Conservation (phyloP, 2,888 invertebrate species). For the Cerastoderma edule region DNA sequence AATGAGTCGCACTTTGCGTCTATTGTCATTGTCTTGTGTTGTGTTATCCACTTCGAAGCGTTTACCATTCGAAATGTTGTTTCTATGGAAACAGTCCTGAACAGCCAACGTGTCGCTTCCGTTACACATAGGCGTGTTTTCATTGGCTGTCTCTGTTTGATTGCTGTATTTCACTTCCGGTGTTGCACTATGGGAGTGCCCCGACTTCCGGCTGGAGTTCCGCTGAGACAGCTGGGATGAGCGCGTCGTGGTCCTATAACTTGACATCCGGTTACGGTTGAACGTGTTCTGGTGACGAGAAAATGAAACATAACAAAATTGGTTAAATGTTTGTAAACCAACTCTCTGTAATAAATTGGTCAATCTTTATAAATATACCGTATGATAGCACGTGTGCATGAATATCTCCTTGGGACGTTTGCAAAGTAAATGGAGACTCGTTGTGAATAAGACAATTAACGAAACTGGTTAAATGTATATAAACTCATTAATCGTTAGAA, state of each 20-base stretch:
- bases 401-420: not conserved
- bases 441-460: not conserved
- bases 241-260: constrained; percentile 15
- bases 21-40: not conserved
- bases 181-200: not conserved
- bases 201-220: not conserved
- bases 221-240: constrained; percentile 4
- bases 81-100: not conserved
- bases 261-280: constrained; percentile 22
- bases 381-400: not conserved
- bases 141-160: not conserved
- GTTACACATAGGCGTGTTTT: not conserved
- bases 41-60: not conserved
- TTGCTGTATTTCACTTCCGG: constrained; percentile 8
- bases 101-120: not conserved
- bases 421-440: not conserved
- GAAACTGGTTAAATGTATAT: no score
- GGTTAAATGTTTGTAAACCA: not conserved
- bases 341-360: not conserved
- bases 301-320: no score
- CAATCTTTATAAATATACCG: not conserved
- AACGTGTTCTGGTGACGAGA: constrained; percentile 14
- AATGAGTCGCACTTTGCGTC: constrained; percentile 18
- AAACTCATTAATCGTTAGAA: no score
- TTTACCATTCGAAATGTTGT: not conserved